Base-by-base conservation (phyloP, 2,888 invertebrate genomes). In the Sinhomidia bicolor region DNA sequence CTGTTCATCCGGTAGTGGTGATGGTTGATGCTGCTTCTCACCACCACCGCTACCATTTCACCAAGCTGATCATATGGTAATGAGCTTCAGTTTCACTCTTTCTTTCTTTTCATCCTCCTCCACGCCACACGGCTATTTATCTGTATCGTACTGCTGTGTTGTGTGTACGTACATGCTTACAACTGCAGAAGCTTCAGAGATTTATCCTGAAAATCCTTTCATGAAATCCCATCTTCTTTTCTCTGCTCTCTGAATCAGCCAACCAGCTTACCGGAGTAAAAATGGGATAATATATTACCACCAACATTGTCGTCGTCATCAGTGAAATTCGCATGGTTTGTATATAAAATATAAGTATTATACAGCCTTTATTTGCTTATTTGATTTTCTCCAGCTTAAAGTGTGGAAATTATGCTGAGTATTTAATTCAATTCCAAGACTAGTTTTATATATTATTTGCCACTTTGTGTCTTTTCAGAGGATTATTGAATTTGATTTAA, bases 401-500 rank as follows among this genome's bases (percentile, higher is more conserved):
- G 62, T 29, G 68, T 44, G 47, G 29, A 47, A 47, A 74, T 74
- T 74, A 74, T 51, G 12, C 6, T 44, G 26, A 23, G 74, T 26
- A 51, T 74, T 74, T 74, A 80, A 80, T 80, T 62, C 80, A 80
- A 80, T 80, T 80, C 62, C n/a, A 23, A 14, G 44, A 32, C 41
- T 57, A 57, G 44, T 41, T 82, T 36, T 71, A n/a, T n/a, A n/a
- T n/a, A n/a, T n/a, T n/a, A n/a, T n/a, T n/a, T n/a, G n/a, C n/a
- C n/a, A n/a, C 51, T 29, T 71, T 26, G 51, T 74, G 57, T 57
- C 54, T 74, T 84, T 84, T 26, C 29, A 60, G 29, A 76, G 54
- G 84, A 84, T 84, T 84, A 84, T 84, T 84, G 84, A 76, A 84
- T 84, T 71, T 71, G 57, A 84, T 76, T 84, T 60, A 76, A 84